A percentile compares a stretch with the other conserved stretches of the same genome.
Evolutionary conservation across 2,888 invertebrate species (phyloP).

Genomic region (Nomada lathburiana): DNA sequence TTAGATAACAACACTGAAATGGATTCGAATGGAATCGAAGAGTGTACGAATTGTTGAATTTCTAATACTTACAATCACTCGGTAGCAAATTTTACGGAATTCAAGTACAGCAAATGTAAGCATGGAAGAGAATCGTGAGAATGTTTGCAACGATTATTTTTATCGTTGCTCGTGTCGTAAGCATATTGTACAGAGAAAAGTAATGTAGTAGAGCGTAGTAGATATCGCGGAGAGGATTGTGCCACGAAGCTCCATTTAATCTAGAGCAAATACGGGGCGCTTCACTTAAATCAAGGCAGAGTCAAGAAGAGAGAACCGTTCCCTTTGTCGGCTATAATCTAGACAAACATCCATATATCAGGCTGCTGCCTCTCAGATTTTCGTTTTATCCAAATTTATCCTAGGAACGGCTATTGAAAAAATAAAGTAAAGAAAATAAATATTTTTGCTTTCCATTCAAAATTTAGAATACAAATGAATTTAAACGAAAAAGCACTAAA

Average conservation of each 20-base stretch:
- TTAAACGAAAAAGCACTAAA: neutral
- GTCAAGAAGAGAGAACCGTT: constrained; percentile 74
- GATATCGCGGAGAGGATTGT: constrained; percentile 59
- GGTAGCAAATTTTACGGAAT: neutral
- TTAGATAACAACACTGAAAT: too few relatives aligned
- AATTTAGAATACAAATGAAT: neutral
- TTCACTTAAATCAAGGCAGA: constrained; percentile 77
- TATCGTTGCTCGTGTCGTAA: constrained; percentile 34
- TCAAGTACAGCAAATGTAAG: neutral
- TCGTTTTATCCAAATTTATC: constrained; percentile 64
- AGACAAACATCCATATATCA: constrained; percentile 78
- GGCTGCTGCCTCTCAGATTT: constrained; percentile 48
- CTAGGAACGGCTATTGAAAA: constrained; percentile 55
- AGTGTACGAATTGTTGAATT: too few relatives aligned
- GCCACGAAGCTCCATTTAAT: constrained; percentile 74
- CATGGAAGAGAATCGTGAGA: neutral
- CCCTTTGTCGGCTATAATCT: constrained; percentile 80
- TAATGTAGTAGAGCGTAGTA: constrained; percentile 37
- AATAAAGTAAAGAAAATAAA: constrained; percentile 5
- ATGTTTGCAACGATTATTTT: constrained; percentile 26
- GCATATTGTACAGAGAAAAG: constrained; percentile 28
- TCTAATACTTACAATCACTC: too few relatives aligned
- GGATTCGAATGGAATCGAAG: too few relatives aligned
- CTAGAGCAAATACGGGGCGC: constrained; percentile 78
- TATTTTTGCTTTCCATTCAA: neutral